phyloP scores from a whole-genome alignment of 2,113 vertebrate species.

The Oryzias celebensis region DNA sequence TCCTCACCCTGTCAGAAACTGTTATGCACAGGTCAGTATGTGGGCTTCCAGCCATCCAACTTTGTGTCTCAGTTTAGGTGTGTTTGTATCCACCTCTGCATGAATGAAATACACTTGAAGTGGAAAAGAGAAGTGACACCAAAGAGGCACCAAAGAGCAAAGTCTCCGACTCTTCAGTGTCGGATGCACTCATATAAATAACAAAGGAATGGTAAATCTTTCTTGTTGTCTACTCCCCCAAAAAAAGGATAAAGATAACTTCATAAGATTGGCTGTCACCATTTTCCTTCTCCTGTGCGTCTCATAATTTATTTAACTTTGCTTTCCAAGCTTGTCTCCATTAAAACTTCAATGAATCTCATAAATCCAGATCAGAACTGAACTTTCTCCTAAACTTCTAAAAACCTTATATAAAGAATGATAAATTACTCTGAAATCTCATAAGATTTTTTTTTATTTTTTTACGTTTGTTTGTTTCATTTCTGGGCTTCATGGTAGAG shows the following conservation, averaged over 20 bases:
- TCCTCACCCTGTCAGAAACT: constrained; percentile 21
- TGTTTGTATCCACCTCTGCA: constrained; percentile 2
- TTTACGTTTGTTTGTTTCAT: too few species aligned
- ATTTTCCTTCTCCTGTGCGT: too few species aligned
- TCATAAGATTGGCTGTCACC: constrained; percentile 16
- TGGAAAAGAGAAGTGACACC: constrained; percentile 25
- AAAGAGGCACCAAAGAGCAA: constrained; percentile 20
- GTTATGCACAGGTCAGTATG: constrained; percentile 1
- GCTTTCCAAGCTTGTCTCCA: too few species aligned
- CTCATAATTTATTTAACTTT: too few species aligned
- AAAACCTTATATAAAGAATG: too few species aligned
- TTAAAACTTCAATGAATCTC: too few species aligned
- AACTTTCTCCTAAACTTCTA: too few species aligned
- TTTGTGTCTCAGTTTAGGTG: neutral
- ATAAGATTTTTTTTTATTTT: too few species aligned
- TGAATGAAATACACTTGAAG: constrained; percentile 15
- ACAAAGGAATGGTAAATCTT: constrained; percentile 42
- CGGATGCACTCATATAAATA: constrained; percentile 33
- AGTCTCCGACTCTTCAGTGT: constrained; percentile 3
- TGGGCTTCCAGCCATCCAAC: neutral
- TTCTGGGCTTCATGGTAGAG: too few species aligned
- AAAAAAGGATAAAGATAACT: constrained; percentile 37
- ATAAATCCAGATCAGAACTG: too few species aligned
- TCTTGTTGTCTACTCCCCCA: constrained; percentile 20
- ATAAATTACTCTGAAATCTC: too few species aligned